Evolutionary conservation across 2,888 invertebrate species (phyloP).

Genomic region (Melipona beecheii): DNA sequence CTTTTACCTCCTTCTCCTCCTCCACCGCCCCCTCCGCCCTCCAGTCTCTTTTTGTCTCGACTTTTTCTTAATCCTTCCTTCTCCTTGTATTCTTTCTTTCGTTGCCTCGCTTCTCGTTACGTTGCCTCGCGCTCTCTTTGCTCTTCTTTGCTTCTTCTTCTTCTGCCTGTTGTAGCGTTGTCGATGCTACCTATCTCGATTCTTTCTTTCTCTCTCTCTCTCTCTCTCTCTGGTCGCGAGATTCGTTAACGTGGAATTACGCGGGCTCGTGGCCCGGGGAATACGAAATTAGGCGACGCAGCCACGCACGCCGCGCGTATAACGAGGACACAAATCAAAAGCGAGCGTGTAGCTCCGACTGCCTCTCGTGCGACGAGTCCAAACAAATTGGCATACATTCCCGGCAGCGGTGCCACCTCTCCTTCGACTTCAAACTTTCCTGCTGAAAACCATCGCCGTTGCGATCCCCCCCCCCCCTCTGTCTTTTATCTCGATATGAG

Average conservation of each 20-base stretch:
- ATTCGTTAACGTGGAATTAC: slow-evolving; percentile 77
- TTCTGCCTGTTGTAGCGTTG: slow-evolving; percentile 31
- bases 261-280: slow-evolving; percentile 70
- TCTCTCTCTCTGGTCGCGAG: slow-evolving; percentile 38
- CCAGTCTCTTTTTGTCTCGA: slow-evolving; percentile 39
- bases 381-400: slow-evolving; percentile 81
- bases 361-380: slow-evolving; percentile 67
- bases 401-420: slow-evolving; percentile 53
- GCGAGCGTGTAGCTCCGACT: slow-evolving; percentile 65
- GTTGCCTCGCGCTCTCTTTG: neutral
- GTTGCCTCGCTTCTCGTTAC: slow-evolving; percentile 28
- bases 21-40: slow-evolving; percentile 33
- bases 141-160: slow-evolving; percentile 32
- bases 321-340: slow-evolving; percentile 81
- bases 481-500: neutral
- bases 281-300: slow-evolving; percentile 74
- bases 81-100: slow-evolving; percentile 47
- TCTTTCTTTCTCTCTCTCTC: slow-evolving; percentile 1
- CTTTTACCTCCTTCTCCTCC: slow-evolving; percentile 61
- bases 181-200: slow-evolving; percentile 49
- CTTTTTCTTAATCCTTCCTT: slow-evolving; percentile 54
- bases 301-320: slow-evolving; percentile 61
- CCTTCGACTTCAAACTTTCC: neutral
- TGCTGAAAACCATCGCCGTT: slow-evolving; percentile 4
- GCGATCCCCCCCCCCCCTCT: neutral